phyloP scores from a whole-genome alignment of 1,140 invertebrate species.

The Himalopsyche phryganea region DNA sequence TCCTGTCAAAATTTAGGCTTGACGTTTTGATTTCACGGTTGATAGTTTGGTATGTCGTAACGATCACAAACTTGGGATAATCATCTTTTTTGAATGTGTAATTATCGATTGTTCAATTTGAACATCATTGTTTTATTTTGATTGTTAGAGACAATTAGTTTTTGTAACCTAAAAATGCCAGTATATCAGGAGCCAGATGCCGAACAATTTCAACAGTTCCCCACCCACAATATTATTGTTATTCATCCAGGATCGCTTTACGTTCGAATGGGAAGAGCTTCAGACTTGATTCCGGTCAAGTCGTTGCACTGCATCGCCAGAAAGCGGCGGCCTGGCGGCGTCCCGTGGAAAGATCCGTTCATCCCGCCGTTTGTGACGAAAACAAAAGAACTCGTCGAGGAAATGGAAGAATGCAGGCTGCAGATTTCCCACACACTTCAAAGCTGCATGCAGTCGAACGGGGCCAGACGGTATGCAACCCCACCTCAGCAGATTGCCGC shows the following conservation, averaged over 20 bases:
- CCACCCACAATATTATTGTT: constrained; percentile 80
- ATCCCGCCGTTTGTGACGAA: constrained; percentile 57
- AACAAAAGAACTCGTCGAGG: constrained; percentile 64
- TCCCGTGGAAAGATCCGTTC: constrained; percentile 62
- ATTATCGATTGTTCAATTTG: too few relatives aligned
- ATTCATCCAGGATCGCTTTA: constrained; percentile 92
- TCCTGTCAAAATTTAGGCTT: too few relatives aligned
- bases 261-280: constrained; percentile 83
- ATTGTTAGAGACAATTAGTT: too few relatives aligned
- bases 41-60: too few relatives aligned
- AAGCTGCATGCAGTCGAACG: constrained; percentile 78
- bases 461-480: constrained; percentile 74
- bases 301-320: constrained; percentile 86
- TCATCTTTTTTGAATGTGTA: too few relatives aligned
- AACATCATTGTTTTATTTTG: too few relatives aligned
- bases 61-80: too few relatives aligned
- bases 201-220: constrained; percentile 59
- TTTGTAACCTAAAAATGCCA: constrained; percentile 25
- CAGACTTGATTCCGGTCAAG: constrained; percentile 80
- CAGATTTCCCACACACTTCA: constrained; percentile 80
- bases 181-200: constrained; percentile 41
- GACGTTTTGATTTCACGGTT: too few relatives aligned
- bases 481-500: constrained; percentile 83
- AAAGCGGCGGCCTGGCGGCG: constrained; percentile 52
- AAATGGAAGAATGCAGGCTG: constrained; percentile 78